Evolutionary conservation across 2,888 invertebrate genomes (phyloP), one percentile per base, ranked within the genome.

Genomic region (Resseliella maxima): DNA sequence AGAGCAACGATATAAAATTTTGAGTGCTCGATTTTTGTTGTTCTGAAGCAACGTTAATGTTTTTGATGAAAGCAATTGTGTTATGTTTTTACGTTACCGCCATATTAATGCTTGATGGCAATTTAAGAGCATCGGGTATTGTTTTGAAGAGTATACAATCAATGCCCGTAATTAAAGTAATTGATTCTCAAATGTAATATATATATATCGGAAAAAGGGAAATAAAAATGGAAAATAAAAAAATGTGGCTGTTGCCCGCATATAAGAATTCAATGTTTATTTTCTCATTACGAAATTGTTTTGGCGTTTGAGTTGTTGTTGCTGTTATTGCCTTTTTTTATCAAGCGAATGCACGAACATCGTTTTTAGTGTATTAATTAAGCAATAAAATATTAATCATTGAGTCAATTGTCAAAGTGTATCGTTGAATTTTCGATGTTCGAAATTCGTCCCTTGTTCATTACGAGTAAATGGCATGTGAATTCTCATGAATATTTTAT

Each of bases 111-210:
- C 31, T 15, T 35, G 72, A 72, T 72, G 72, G 72, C 72, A 72
- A 2, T 72, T 72, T 72, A 72, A 72, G 35, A 72, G 72, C 31
- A 72, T 35, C 72, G 59, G 31, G 35, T 31, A 72, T 72, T 72
- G 72, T 72, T 72, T 72, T 72, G 31, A 72, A 72, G 72, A 31
- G 72, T 72, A 15, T 72, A 72, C 72, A 72, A 72, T 72, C 72
- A 72, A 72, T 72, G 72, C 72, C n/a, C 72, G 72, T 72, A 72
- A 72, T 72, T 72, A 35, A 31, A 72, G 6, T 72, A 72, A 72
- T 72, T 72, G 72, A 31, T 72, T 72, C 72, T 31, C 31, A 72
- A 72, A 72, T 72, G 18, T 31, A 59, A 50, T 50, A 50, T 18
- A 50, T 50, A 50, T 50, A 21, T 50, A 12, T 12, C 8, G 50